Percentiles rank a stretch among this genome's conserved stretches.
Conservation (phyloP, 2,888 invertebrate genomes). For the Scotopteryx bipunctaria region DNA sequence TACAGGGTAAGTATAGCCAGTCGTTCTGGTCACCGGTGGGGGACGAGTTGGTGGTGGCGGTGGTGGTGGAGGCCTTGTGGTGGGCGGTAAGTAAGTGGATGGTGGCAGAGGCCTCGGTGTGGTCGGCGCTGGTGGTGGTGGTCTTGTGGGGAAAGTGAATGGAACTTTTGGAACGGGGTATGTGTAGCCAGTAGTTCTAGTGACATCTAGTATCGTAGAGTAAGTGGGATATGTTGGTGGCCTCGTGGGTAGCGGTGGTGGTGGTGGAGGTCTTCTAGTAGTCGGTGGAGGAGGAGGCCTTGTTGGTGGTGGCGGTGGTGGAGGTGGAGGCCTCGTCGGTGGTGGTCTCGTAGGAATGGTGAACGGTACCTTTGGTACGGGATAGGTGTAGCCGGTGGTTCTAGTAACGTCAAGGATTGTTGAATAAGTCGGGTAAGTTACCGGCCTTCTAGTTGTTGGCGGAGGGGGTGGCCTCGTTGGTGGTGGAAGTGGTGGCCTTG, state of each 20-base stretch:
- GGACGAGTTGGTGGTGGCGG: constrained; percentile 32
- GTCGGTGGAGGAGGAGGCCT: constrained; percentile 38
- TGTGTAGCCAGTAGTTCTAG: constrained; percentile 56
- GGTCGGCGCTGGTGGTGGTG: constrained; percentile 1
- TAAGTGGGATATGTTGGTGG: constrained; percentile 37
- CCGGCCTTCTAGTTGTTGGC: constrained; percentile 22
- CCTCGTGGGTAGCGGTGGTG: constrained; percentile 37
- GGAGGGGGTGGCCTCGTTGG: constrained; percentile 32
- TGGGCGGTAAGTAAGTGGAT: constrained; percentile 8
- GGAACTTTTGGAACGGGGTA: constrained; percentile 56
- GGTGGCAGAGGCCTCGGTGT: constrained; percentile 7
- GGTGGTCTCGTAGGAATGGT: constrained; percentile 37
- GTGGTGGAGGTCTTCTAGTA: constrained; percentile 31
- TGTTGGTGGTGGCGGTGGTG: constrained; percentile 40
- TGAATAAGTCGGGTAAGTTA: constrained; percentile 16
- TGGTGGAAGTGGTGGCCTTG: constrained; percentile 34
- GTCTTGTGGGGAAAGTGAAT: constrained; percentile 52
- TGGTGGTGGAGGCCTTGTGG: constrained; percentile 27
- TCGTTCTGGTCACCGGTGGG: constrained; percentile 42
- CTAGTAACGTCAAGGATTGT: constrained; percentile 33
- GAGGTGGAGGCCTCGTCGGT: constrained; percentile 35
- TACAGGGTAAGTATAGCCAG: constrained; percentile 56
- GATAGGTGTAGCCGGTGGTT: constrained; percentile 57
- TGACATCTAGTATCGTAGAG: constrained; percentile 38
- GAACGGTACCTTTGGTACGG: constrained; percentile 44